A percentile compares a stretch with the other conserved stretches of the same genome.
Evolutionary conservation across 2,888 invertebrate species (phyloP).

Genomic region (Artemia sinica): DNA sequence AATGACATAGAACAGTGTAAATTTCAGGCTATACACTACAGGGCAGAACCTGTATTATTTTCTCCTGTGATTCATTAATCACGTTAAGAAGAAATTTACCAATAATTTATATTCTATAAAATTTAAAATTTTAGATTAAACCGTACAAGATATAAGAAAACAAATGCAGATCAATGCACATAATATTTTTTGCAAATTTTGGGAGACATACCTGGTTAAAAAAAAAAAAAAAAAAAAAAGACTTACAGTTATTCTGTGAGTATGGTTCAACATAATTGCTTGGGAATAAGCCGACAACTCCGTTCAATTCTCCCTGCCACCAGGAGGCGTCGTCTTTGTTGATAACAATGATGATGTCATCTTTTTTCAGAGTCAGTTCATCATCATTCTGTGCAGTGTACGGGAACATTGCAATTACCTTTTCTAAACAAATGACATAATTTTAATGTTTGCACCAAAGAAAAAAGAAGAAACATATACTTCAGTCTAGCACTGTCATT

Average conservation of each 20-base stretch:
- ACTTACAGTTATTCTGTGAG: conserved; percentile 40
- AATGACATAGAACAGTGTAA: too few relatives aligned
- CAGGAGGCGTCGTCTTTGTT: conserved; percentile 86
- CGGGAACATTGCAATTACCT: conserved; percentile 79
- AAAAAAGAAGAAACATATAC: conserved; percentile 16
- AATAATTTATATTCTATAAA: too few relatives aligned
- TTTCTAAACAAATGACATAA: conserved; percentile 38
- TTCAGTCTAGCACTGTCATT: background rate
- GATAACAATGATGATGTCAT: conserved; percentile 71
- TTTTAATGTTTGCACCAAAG: too few relatives aligned
- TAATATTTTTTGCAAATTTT: too few relatives aligned
- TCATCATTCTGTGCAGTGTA: conserved; percentile 88
- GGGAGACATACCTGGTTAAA: too few relatives aligned
- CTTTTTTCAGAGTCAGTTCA: conserved; percentile 78
- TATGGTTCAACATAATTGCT: conserved; percentile 79
- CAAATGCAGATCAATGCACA: too few relatives aligned
- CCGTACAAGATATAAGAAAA: too few relatives aligned
- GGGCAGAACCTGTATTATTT: too few relatives aligned
- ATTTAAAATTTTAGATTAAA: too few relatives aligned
- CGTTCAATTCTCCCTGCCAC: conserved; percentile 90
- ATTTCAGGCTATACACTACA: too few relatives aligned
- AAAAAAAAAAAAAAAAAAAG: conserved; percentile 22
- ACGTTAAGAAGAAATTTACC: too few relatives aligned
- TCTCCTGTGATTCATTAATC: too few relatives aligned
- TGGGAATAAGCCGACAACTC: conserved; percentile 76